phyloP scores from a whole-genome alignment of 1,140 invertebrate genomes.

The Magallana gigas region DNA sequence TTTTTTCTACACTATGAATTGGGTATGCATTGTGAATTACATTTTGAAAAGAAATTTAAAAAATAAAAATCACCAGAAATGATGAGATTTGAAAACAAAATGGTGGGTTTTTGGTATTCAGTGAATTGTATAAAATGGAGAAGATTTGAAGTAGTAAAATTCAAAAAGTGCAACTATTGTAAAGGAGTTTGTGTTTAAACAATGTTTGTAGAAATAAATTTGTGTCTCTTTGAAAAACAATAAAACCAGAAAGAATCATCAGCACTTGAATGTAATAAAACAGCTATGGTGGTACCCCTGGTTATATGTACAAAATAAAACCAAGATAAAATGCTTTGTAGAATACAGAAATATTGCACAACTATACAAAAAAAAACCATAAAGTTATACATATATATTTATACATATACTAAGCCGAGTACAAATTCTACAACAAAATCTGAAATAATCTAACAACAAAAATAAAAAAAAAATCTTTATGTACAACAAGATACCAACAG shows the following conservation, averaged over 20 bases:
- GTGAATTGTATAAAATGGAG: neutral
- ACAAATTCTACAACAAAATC: slow-evolving; percentile 24
- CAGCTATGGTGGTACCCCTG: slow-evolving; percentile 10
- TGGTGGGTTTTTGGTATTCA: neutral
- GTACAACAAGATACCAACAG: neutral
- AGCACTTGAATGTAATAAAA: slow-evolving; percentile 23
- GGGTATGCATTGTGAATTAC: neutral
- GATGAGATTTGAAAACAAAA: neutral
- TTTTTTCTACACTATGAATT: no score
- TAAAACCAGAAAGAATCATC: neutral
- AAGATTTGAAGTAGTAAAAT: neutral
- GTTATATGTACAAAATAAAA: slow-evolving; percentile 26
- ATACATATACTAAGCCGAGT: slow-evolving; percentile 1
- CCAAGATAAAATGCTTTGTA: slow-evolving; percentile 26
- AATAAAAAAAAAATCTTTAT: neutral
- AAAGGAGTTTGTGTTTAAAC: neutral
- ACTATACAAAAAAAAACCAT: slow-evolving; percentile 37
- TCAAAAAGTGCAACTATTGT: neutral
- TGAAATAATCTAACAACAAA: slow-evolving; percentile 29
- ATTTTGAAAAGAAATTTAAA: neutral
- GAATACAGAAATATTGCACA: slow-evolving; percentile 38
- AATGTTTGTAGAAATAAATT: slow-evolving; percentile 13
- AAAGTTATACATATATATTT: slow-evolving; percentile 19
- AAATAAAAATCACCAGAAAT: no score
- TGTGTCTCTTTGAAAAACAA: slow-evolving; percentile 26